Evolutionary conservation across 1,140 invertebrate species (phyloP).

Genomic region (Neodiprion fabricii): DNA sequence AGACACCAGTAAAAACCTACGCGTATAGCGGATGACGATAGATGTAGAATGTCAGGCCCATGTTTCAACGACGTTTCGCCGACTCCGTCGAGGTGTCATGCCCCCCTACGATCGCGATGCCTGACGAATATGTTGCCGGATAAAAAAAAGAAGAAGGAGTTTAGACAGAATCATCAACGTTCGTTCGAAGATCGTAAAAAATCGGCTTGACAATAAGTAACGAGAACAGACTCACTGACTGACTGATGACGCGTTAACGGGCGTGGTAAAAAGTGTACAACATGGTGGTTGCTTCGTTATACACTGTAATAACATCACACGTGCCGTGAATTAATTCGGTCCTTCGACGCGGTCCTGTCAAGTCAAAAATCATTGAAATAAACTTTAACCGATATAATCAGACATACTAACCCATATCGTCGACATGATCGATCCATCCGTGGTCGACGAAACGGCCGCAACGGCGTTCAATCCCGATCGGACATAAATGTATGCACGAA

Average conservation of each 20-base stretch:
- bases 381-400: not conserved
- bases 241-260: too few species aligned
- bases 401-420: slow-evolving; percentile 1
- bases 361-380: not conserved
- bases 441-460: not conserved
- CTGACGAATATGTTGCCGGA: too few species aligned
- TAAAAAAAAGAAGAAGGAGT: not conserved
- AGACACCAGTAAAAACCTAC: too few species aligned
- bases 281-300: not conserved
- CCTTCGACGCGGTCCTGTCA: not conserved
- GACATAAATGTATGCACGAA: not conserved
- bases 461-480: not conserved
- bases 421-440: not conserved
- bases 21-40: too few species aligned
- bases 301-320: not conserved
- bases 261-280: too few species aligned
- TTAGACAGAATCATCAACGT: not conserved
- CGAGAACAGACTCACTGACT: too few species aligned
- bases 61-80: not conserved
- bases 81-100: not conserved
- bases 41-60: not conserved
- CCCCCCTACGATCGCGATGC: not conserved
- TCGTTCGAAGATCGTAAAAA: not conserved
- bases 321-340: not conserved
- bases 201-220: too few species aligned